Base-by-base conservation (phyloP, 2,113 vertebrate species). In the Lycaon pictus region DNA sequence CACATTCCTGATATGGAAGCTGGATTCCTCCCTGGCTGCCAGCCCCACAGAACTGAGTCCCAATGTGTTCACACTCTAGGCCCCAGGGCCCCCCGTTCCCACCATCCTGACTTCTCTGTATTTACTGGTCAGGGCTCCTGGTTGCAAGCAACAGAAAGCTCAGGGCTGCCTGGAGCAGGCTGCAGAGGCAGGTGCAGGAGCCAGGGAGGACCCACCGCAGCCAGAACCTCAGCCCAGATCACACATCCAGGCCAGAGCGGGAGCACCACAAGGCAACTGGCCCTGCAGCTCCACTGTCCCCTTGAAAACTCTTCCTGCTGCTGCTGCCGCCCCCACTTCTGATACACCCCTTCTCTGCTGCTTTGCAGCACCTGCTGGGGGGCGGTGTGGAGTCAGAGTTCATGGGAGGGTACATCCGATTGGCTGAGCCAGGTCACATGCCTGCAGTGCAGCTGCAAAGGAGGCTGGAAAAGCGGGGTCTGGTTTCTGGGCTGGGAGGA, bases 401-500 rank as follows among this genome's bases (percentile, higher is more conserved):
- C 80, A 37, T 13, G 27, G 23, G 35, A 51, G 12, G 4, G 25
- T 16, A 10, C 27, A 15, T 77, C 72, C 83, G 60, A 93, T 87
- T 93, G 65, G 80, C 69, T 60, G 32, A 65, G 27, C 35, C 67
- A 56, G 37, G 32, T 93, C 85, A 90, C 35, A 7, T 37, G 71
- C 13, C 71, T 69, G 48, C 25, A 20, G 17, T 35, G 53, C 43
- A 43, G 60, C 79, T 35, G 91, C 92, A 92, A 96, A 92, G 83
- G 85, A 82, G 15, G 19, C 88, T 90, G 80, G 96, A 96, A 74
- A 87, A 87, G 48, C 20, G 16, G 77, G 16, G 12, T 95, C 74
- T n/a, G 29, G 43, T 86, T 95, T 71, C 88, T 35, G 37, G 29
- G 27, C 6, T 17, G 7, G 29, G 23, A 55, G 20, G 32, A 32